Conservation (phyloP, 2,113 vertebrate genomes). For the Syngnathus typhle region DNA sequence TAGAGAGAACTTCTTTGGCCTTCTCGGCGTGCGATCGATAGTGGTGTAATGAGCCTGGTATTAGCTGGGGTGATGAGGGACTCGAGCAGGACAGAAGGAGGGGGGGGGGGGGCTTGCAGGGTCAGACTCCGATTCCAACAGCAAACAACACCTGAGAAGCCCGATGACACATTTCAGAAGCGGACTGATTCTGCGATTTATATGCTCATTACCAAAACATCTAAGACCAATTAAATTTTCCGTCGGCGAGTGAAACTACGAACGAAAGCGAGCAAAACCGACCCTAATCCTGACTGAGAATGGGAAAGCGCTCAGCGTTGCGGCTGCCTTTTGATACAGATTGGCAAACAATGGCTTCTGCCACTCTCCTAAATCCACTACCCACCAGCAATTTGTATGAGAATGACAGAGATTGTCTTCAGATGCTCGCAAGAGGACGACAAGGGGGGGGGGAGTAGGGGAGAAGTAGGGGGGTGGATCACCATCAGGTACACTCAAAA, state of each 20-base stretch:
- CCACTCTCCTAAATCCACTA: conserved; percentile 65
- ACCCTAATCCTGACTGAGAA: conserved; percentile 60
- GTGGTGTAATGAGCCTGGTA: conserved; percentile 64
- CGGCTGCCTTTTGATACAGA: conserved; percentile 59
- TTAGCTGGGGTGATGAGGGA: conserved; percentile 65
- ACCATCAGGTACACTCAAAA: conserved; percentile 65
- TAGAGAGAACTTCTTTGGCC: conserved; percentile 54
- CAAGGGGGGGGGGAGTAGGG: conserved; percentile 7
- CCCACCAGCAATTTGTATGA: conserved; percentile 62
- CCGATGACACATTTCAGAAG: not conserved
- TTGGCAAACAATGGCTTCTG: conserved; percentile 62
- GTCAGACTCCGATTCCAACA: conserved; percentile 58
- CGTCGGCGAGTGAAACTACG: no score
- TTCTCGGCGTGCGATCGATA: conserved; percentile 63
- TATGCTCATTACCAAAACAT: no score
- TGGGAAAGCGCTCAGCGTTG: conserved; percentile 59
- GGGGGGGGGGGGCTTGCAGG: conserved; percentile 23
- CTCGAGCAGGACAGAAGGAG: conserved; percentile 43
- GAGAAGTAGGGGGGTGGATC: conserved; percentile 35
- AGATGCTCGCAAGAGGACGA: conserved; percentile 39
- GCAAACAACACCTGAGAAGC: conserved; percentile 68
- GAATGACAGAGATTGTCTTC: conserved; percentile 59
- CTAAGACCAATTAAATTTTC: no score
- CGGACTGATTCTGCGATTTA: no score
- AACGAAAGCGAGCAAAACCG: conserved; percentile 14